These are phyloP conservation scores for Hydrochoerus hydrochaeris DNA, from an alignment of 2,113 vertebrate species.

Conservation along the genomic window DNA sequence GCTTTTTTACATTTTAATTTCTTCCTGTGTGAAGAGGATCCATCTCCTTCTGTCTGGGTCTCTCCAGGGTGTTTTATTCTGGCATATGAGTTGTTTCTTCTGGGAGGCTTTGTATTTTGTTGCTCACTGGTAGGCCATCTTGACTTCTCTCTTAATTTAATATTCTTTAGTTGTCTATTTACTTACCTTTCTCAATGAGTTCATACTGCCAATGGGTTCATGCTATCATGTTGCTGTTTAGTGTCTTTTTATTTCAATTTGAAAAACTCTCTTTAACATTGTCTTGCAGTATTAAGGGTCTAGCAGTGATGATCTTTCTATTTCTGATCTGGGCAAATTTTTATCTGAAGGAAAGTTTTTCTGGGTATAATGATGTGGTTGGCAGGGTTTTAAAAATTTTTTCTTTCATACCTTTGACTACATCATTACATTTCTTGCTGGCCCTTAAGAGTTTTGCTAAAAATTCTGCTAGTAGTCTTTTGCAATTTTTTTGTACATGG, in stretches of 20 bases:
- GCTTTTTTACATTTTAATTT: too few species aligned
- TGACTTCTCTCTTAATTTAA: too few species aligned
- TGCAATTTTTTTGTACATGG: background rate
- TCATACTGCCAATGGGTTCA: background rate
- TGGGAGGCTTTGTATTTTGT: too few species aligned
- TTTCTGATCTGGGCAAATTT: background rate
- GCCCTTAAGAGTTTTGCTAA: background rate
- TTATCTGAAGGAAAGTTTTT: background rate
- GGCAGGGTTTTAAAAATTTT: background rate
- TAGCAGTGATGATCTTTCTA: background rate
- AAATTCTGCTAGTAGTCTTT: background rate
- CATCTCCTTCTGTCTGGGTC: too few species aligned
- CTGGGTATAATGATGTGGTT: background rate
- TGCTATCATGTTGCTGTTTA: background rate
- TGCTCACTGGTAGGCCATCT: too few species aligned
- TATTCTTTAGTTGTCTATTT: background rate
- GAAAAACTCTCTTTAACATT: background rate
- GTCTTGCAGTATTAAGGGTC: too few species aligned
- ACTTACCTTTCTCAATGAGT: background rate
- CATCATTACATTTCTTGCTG: background rate
- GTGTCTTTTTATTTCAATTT: background rate
- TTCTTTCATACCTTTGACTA: background rate
- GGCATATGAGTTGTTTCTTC: too few species aligned
- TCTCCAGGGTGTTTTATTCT: too few species aligned
- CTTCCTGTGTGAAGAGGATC: too few species aligned